Percentiles rank a stretch among this genome's conserved stretches.
phyloP scores from a whole-genome alignment of 2,113 vertebrate species.

The Todiramphus saurophagus region DNA sequence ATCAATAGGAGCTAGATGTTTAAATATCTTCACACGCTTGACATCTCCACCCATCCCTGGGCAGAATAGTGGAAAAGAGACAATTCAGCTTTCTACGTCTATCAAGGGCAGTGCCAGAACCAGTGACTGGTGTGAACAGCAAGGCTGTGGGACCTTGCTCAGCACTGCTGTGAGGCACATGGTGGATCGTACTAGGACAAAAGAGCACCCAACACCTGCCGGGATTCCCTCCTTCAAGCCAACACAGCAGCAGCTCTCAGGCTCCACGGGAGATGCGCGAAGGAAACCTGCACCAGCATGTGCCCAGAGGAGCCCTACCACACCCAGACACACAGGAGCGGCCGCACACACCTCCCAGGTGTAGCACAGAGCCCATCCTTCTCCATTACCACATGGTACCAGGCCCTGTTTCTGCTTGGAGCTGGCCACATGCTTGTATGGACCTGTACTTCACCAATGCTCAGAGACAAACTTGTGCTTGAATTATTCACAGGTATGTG shows the following conservation, averaged over 20 bases:
- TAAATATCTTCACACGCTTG: not conserved
- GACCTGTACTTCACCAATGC: not conserved
- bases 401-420: not conserved
- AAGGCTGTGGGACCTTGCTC: not conserved
- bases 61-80: not conserved
- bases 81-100: not conserved
- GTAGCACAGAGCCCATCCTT: not conserved
- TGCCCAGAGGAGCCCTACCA: not conserved
- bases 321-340: not conserved
- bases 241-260: accelerated
- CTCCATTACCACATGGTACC: not conserved
- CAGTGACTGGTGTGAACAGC: not conserved
- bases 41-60: not conserved
- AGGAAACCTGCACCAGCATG: not conserved
- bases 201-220: not conserved
- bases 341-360: not conserved
- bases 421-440: not conserved
- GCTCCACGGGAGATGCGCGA: not conserved
- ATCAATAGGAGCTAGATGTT: not conserved
- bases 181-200: accelerated
- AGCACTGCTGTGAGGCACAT: not conserved
- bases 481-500: not conserved
- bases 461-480: not conserved
- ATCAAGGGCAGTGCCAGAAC: not conserved
- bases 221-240: not conserved